A percentile compares a stretch with the other conserved stretches of the same genome.
Conservation (phyloP, 2,888 invertebrate species). For the Cancer borealis region DNA sequence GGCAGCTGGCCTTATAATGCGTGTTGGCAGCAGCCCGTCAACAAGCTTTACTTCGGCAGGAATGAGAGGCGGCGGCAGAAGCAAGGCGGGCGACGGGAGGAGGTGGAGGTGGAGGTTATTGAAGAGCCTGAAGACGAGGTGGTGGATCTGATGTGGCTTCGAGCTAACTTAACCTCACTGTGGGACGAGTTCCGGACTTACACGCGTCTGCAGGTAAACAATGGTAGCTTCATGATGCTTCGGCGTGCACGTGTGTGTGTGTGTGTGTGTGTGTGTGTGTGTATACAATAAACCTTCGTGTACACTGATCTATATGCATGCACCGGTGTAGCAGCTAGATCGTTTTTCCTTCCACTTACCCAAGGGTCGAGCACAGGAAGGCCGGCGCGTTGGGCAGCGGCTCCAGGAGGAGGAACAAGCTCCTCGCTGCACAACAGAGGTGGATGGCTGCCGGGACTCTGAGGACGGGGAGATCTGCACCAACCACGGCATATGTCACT, state of each 20-base stretch:
- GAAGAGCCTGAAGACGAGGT: constrained; percentile 41
- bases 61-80: constrained; percentile 53
- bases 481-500: constrained; percentile 65
- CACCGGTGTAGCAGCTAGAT: not conserved
- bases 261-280: not conserved
- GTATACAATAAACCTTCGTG: too few relatives aligned
- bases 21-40: too few relatives aligned
- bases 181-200: constrained; percentile 64
- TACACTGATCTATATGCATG: not conserved
- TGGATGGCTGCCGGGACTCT: constrained; percentile 39
- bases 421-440: constrained; percentile 49
- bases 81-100: constrained; percentile 25
- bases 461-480: constrained; percentile 52
- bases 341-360: not conserved
- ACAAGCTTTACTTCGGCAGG: not conserved
- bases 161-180: constrained; percentile 70
- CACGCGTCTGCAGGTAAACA: constrained; percentile 48
- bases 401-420: not conserved
- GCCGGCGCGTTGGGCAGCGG: constrained; percentile 13
- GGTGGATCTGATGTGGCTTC: constrained; percentile 69
- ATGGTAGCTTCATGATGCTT: not conserved
- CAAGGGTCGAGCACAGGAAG: constrained; percentile 14
- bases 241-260: not conserved
- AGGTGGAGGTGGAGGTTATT: not conserved
- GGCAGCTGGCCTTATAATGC: too few relatives aligned